Base-by-base conservation (phyloP, 2,888 invertebrate genomes). In the Pachycephus smyrnensis region DNA sequence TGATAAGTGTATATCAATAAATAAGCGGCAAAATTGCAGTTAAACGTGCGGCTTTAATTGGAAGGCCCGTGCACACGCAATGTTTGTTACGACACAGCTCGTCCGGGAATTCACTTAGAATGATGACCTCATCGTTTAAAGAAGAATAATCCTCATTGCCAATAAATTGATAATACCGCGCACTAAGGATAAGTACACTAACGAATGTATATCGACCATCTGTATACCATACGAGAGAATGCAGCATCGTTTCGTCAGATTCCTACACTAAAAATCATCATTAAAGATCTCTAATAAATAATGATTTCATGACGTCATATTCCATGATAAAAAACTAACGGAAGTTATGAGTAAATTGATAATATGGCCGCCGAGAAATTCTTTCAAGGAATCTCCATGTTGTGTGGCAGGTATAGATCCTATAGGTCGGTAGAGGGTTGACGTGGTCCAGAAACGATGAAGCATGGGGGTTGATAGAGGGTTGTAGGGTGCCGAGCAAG, bases 1-100 rank as follows among this genome's bases (percentile, higher is more conserved):
- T 85, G 87, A 87, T 87, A 88, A 88, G 86, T 84, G 84, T 80
- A 84, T 79, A 83, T 81, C 86, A 86, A 89, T 89, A 89, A 89
- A 89, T 89, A 88, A 88, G 87, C 86, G 83, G 84, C 81, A 82
- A 86, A 88, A 88, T 84, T 88, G 86, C 86, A 81, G 85, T 86
- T 85, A 86, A 85, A 82, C 77, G 80, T 83, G 83, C 82, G 83
- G 86, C 85, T 89, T 87, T 89, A 88, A 89, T 88, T 88, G 88
- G 84, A 88, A 86, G 86, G 85, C 85, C 82, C 82, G 84, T 78
- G 75, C 83, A 81, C 89, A 87, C 85, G 88, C 89, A 83, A 86
- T 82, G 83, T 85, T 87, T 80, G 86, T 87, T 88, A 86, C 84
- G 84, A 84, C 82, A 83, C 80, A 82, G 82, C 83, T 83, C 84